Evolutionary conservation across 2,797 vertebrate species (phyloP).

Genomic region (Mustela erminea): DNA sequence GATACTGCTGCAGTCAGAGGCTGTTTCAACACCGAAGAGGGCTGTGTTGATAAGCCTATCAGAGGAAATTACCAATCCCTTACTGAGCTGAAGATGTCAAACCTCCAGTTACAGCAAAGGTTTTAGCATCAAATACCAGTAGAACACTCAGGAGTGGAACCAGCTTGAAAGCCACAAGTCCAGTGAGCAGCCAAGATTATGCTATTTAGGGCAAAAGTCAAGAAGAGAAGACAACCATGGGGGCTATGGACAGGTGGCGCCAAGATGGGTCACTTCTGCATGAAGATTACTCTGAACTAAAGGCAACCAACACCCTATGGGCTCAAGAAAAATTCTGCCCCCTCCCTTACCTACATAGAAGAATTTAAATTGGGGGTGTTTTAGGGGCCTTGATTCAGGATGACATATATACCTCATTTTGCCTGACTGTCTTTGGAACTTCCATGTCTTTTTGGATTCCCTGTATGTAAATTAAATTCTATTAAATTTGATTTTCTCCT

Average conservation of each 20-base stretch:
- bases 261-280: background rate
- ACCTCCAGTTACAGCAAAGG: background rate
- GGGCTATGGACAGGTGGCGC: background rate
- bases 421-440: background rate
- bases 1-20: background rate
- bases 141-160: background rate
- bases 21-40: background rate
- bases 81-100: background rate
- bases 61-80: background rate
- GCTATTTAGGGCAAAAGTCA: background rate
- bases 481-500: background rate
- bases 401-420: background rate
- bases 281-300: background rate
- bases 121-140: background rate
- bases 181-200: background rate
- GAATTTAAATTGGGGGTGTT: background rate
- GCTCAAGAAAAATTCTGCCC: background rate
- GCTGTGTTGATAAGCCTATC: background rate
- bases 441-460: background rate
- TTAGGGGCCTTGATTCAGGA: background rate
- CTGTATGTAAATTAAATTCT: background rate
- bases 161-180: background rate
- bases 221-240: background rate
- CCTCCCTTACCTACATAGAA: background rate
- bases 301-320: background rate